Conservation (phyloP, 2,797 vertebrate genomes). For the Muraenolepis orangiensis region DNA sequence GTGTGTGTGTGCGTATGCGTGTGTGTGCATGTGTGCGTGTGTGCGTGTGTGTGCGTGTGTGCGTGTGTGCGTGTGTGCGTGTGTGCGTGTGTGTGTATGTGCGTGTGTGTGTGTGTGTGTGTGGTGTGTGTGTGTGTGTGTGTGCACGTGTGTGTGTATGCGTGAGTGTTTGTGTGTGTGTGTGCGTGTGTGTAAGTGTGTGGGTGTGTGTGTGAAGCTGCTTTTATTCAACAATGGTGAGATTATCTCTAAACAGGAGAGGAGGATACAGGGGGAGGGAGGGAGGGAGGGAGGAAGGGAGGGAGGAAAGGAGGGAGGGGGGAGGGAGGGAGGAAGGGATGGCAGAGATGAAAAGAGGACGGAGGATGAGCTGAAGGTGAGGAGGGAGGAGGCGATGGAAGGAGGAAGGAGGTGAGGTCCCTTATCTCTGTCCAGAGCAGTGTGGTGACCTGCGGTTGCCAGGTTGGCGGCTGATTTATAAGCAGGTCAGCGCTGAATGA, state of each 20-base stretch:
- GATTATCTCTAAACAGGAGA: no score
- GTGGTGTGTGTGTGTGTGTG: no score
- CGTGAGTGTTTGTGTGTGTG: background rate
- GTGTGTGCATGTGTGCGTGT: no score
- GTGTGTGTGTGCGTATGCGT: no score
- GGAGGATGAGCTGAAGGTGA: no score
- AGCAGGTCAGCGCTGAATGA: conserved; percentile 1
- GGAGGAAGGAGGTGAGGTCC: conserved; percentile 8
- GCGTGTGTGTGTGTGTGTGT: background rate
- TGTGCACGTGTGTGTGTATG: background rate
- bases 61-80: no score
- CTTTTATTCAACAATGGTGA: background rate
- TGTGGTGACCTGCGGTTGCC: conserved; percentile 46
- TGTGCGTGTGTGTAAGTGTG: background rate
- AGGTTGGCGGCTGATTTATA: conserved; percentile 35
- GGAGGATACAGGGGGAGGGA: background rate
- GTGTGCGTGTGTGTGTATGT: no score
- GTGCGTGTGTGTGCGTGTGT: no score
- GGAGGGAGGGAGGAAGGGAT: no score
- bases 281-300: background rate
- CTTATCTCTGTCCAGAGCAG: conserved; percentile 36
- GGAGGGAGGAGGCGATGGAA: no score
- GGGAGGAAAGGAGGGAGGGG: conserved; percentile 17
- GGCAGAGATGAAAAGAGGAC: no score
- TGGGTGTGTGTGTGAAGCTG: background rate